phyloP scores from a whole-genome alignment of 2,797 vertebrate genomes.

The Melopsittacus undulatus region DNA sequence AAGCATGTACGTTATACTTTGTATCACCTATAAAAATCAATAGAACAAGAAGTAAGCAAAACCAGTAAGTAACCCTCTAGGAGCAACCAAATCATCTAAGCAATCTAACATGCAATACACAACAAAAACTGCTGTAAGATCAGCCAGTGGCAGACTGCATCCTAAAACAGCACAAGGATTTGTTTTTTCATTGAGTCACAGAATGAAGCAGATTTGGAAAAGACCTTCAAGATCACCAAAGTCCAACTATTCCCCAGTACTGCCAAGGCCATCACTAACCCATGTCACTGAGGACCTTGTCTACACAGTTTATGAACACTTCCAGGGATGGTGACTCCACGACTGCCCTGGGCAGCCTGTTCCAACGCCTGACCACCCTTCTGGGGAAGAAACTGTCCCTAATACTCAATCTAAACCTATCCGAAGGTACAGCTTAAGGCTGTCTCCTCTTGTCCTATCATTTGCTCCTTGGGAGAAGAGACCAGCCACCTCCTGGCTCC shows the following conservation, averaged over 20 bases:
- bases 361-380: background rate
- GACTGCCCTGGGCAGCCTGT: background rate
- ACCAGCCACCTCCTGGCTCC: background rate
- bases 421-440: background rate
- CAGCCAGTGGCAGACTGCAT: accelerated
- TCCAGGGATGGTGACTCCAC: background rate
- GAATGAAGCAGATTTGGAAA: background rate
- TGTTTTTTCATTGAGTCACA: background rate
- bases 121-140: accelerated
- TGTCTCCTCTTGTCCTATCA: background rate
- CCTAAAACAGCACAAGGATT: background rate
- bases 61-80: background rate
- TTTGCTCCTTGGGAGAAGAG: background rate
- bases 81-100: background rate
- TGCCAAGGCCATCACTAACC: background rate
- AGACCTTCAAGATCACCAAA: background rate
- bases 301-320: background rate
- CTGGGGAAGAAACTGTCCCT: background rate
- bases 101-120: accelerated
- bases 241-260: background rate
- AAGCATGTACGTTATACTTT: background rate
- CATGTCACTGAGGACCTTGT: background rate
- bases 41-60: background rate
- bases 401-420: background rate
- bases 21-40: background rate